Evolutionary conservation across 1,140 invertebrate species (phyloP).

Genomic region (Pogonomyrmex barbatus): DNA sequence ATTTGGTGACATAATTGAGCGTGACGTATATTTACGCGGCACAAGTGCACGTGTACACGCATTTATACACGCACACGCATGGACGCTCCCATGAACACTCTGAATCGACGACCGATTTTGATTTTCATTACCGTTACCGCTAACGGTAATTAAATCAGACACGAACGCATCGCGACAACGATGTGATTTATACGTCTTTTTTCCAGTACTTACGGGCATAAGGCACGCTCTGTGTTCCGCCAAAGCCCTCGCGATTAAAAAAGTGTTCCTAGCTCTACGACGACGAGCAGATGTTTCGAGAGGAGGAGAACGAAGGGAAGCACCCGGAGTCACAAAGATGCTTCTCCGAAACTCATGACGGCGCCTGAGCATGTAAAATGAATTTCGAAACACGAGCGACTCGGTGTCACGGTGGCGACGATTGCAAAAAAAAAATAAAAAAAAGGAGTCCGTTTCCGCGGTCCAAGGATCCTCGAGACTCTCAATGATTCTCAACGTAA

Average conservation of each 20-base stretch:
- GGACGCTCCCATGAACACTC: neutral
- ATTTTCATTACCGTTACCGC: conserved; percentile 38
- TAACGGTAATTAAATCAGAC: conserved; percentile 50
- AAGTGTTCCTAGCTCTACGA: conserved; percentile 57
- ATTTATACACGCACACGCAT: neutral
- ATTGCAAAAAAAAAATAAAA: conserved; percentile 45
- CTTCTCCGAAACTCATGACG: conserved; percentile 64
- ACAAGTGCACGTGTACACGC: neutral
- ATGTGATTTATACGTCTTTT: conserved; percentile 67
- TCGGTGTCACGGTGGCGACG: conserved; percentile 2
- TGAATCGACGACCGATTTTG: neutral
- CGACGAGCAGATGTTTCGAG: conserved; percentile 68
- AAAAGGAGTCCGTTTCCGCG: conserved; percentile 34
- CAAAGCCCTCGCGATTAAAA: conserved; percentile 43
- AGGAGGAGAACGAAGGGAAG: conserved; percentile 17
- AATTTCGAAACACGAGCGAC: conserved; percentile 52
- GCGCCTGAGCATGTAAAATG: conserved; percentile 66
- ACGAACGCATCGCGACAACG: conserved; percentile 56
- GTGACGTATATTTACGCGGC: neutral
- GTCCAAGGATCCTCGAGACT: neutral
- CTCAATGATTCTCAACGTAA: conserved; percentile 29
- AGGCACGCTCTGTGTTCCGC: conserved; percentile 67
- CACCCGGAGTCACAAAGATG: conserved; percentile 60
- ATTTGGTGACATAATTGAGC: neutral
- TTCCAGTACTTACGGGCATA: conserved; percentile 27